A percentile compares a stretch with the other conserved stretches of the same genome.
phyloP scores from a whole-genome alignment of 1,140 invertebrate species.

The Aricia agestis region DNA sequence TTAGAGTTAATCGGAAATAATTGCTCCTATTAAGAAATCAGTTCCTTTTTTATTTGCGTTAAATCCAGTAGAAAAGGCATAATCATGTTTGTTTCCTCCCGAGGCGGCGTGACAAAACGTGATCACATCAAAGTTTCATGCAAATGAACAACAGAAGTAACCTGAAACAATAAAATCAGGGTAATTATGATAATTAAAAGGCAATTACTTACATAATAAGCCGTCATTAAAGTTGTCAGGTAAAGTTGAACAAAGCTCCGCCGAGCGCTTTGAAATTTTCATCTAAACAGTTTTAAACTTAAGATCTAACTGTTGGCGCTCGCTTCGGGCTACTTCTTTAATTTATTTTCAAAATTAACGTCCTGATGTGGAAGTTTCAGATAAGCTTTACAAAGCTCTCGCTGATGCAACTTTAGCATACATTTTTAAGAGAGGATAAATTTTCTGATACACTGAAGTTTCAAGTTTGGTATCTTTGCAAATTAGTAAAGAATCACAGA shows the following conservation, averaged over 20 bases:
- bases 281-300: slow-evolving; percentile 60
- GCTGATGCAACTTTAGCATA: slow-evolving; percentile 11
- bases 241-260: slow-evolving; percentile 52
- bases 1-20: no score
- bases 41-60: no score
- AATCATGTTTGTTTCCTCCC: no score
- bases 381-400: slow-evolving; percentile 30
- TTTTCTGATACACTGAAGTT: neutral
- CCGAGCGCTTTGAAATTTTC: slow-evolving; percentile 63
- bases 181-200: slow-evolving; percentile 6
- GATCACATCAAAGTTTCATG: neutral
- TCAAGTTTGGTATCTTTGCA: no score
- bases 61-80: no score
- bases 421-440: slow-evolving; percentile 4
- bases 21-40: no score
- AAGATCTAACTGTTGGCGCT: slow-evolving; percentile 49
- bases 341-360: slow-evolving; percentile 65
- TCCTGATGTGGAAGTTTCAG: slow-evolving; percentile 32
- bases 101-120: no score
- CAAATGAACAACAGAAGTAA: neutral
- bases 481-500: no score
- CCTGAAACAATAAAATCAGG: neutral
- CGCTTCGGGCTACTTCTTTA: slow-evolving; percentile 52
- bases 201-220: slow-evolving; percentile 24
- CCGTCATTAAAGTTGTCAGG: slow-evolving; percentile 29